Evolutionary conservation across 2,888 invertebrate species (phyloP).

Genomic region (Ptychoptera contaminata): DNA sequence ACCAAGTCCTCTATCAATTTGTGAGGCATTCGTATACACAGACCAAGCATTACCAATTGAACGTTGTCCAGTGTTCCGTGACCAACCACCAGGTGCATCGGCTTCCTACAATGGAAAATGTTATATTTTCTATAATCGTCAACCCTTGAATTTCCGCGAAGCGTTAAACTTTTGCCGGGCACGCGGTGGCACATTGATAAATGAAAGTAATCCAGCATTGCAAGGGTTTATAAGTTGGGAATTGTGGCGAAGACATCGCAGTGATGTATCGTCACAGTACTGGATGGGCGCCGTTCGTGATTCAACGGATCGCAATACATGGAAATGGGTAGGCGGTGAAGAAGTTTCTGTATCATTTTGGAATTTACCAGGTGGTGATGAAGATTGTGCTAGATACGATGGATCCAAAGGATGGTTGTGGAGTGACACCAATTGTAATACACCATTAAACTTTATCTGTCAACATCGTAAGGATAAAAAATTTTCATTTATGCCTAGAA

Average conservation of each 20-base stretch:
- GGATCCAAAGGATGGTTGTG: slow-evolving; percentile 90
- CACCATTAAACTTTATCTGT: slow-evolving; percentile 76
- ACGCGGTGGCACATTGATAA: slow-evolving; percentile 71
- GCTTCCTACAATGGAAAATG: slow-evolving; percentile 92
- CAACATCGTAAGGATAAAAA: slow-evolving; percentile 65
- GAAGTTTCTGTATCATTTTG: slow-evolving; percentile 84
- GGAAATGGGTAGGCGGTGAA: slow-evolving; percentile 83
- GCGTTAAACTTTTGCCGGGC: slow-evolving; percentile 64
- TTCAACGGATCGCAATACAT: slow-evolving; percentile 54
- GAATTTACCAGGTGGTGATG: slow-evolving; percentile 71
- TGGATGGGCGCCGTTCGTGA: slow-evolving; percentile 92
- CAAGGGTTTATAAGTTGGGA: slow-evolving; percentile 94
- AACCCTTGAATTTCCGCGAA: slow-evolving; percentile 65
- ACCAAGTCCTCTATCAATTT: slow-evolving; percentile 69
- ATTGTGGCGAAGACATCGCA: slow-evolving; percentile 78
- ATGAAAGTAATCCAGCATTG: slow-evolving; percentile 83
- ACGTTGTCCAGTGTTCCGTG: slow-evolving; percentile 80
- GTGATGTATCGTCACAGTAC: slow-evolving; percentile 81
- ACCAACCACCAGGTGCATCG: slow-evolving; percentile 82
- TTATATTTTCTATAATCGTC: slow-evolving; percentile 82
- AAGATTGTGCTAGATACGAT: slow-evolving; percentile 79
- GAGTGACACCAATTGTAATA: slow-evolving; percentile 80
- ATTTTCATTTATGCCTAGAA: neutral
- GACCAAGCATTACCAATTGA: slow-evolving; percentile 84
- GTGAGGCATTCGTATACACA: slow-evolving; percentile 88